These are phyloP conservation scores for Epizoanthus fatuus DNA, from an alignment of 92 coral and sea anemone species.

Conservation along the genomic window DNA sequence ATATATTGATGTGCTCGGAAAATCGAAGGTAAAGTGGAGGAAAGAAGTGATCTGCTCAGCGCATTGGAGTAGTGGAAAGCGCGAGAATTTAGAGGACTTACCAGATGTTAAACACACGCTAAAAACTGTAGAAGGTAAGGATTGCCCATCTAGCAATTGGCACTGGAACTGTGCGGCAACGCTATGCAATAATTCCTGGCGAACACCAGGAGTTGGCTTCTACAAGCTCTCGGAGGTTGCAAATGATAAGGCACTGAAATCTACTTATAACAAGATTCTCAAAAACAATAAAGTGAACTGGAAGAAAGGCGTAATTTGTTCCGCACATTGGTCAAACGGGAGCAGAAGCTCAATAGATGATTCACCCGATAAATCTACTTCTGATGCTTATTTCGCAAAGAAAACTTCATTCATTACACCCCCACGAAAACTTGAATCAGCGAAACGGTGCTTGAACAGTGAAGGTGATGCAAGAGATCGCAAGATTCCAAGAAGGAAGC, in stretches of 20 bases:
- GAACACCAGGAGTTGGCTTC: conserved; percentile 14
- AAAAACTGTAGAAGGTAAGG: neutral
- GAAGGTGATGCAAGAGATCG: neutral
- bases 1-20: conserved; percentile 2
- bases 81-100: conserved; percentile 15
- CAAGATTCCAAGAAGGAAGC: conserved; percentile 23
- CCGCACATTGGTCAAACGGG: conserved; percentile 22
- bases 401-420: conserved; percentile 4
- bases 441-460: neutral
- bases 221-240: conserved; percentile 35
- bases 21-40: conserved; percentile 3
- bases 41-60: conserved; percentile 28
- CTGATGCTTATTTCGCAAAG: neutral
- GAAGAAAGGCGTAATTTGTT: conserved; percentile 15
- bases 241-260: neutral
- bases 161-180: conserved; percentile 31
- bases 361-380: conserved; percentile 18
- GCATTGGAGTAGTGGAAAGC: conserved; percentile 24
- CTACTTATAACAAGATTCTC: conserved; percentile 3
- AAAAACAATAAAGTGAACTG: conserved; percentile 2
- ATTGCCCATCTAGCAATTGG: neutral
- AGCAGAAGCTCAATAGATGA: neutral
- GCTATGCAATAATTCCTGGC: conserved; percentile 56
- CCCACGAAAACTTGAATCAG: neutral
- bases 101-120: conserved; percentile 8